phyloP scores from a whole-genome alignment of 2,113 vertebrate species.

The Taurulus bubalis region DNA sequence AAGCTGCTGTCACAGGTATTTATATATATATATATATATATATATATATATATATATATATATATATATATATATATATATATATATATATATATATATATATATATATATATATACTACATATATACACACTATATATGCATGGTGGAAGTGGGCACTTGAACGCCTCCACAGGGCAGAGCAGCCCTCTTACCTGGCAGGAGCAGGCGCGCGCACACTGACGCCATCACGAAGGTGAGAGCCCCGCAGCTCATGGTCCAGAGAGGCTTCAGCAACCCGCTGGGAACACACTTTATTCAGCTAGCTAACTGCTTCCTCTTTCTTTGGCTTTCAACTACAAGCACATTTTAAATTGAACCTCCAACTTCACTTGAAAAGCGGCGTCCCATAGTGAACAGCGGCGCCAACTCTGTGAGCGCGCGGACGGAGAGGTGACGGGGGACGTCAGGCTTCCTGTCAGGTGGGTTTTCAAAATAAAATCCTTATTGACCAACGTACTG shows the following conservation, averaged over 20 bases:
- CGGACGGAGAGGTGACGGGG: neutral
- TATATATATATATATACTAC: no score
- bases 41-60: no score
- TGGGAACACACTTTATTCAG: neutral
- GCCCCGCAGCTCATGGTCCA: conserved; percentile 24
- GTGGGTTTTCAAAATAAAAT: conserved; percentile 47
- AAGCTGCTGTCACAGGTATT: no score
- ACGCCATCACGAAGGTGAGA: conserved; percentile 1
- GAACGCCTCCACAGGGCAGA: neutral
- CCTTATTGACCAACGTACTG: no score
- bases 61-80: no score
- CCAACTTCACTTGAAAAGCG: neutral
- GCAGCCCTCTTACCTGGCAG: conserved; percentile 69
- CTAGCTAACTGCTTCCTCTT: neutral
- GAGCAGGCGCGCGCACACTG: conserved; percentile 35
- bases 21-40: no score
- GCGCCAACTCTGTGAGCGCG: neutral
- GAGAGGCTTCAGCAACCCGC: neutral
- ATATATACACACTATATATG: no score
- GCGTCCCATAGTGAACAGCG: neutral
- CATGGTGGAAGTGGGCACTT: neutral
- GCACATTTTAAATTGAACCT: neutral
- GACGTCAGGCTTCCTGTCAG: neutral
- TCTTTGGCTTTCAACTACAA: no score
- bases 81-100: no score